phyloP scores from a whole-genome alignment of 2,113 vertebrate genomes.

The Geococcyx californianus region DNA sequence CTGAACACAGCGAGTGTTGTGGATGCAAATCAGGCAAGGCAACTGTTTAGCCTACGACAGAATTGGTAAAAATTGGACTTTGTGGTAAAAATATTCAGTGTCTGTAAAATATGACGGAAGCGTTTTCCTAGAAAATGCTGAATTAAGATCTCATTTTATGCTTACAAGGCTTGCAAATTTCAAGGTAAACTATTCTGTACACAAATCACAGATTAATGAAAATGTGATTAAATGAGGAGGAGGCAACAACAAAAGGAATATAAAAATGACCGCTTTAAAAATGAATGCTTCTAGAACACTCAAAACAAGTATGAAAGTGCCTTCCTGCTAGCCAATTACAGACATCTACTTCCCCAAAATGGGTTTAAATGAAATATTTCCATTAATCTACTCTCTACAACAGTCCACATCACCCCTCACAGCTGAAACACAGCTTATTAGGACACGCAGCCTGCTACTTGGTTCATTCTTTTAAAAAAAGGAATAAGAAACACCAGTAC shows the following conservation, averaged over 20 bases:
- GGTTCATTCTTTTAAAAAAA: slow-evolving; percentile 36
- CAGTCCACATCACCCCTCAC: slow-evolving; percentile 14
- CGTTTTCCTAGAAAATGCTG: not conserved
- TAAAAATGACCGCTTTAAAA: not conserved
- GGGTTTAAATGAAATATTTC: slow-evolving; percentile 14
- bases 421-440: slow-evolving; percentile 53
- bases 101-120: not conserved
- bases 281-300: not conserved
- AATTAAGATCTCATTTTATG: not conserved
- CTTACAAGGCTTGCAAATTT: not conserved
- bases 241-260: not conserved
- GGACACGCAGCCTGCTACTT: not conserved
- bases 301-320: not conserved
- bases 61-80: not conserved
- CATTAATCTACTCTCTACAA: not conserved
- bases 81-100: not conserved
- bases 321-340: not conserved
- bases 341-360: not conserved
- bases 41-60: not conserved
- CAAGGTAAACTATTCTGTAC: not conserved
- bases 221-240: not conserved
- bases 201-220: not conserved
- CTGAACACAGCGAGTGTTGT: not conserved
- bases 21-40: not conserved
- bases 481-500: slow-evolving; percentile 57